phyloP scores from a whole-genome alignment of 1,140 invertebrate genomes.

The Chlorops oryzae region DNA sequence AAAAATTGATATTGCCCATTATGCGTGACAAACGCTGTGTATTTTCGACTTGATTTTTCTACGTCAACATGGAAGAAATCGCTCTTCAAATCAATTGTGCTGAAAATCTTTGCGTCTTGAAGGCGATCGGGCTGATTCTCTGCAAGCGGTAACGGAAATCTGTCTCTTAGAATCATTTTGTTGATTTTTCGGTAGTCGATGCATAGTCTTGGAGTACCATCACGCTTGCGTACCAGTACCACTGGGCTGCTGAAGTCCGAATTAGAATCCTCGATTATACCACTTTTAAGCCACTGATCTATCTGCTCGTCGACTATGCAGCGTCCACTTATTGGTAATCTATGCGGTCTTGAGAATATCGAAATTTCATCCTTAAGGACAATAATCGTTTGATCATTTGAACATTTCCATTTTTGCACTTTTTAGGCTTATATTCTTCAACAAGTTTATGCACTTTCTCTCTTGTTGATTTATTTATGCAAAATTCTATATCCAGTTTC shows the following conservation, averaged over 20 bases:
- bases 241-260: constrained; percentile 8
- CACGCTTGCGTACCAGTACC: background rate
- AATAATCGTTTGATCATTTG: constrained; percentile 15
- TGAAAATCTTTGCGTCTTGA: too few relatives aligned
- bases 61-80: too few relatives aligned
- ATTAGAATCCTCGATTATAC: constrained; percentile 18
- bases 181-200: too few relatives aligned
- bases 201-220: constrained; percentile 8
- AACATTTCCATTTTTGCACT: background rate
- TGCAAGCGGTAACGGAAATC: too few relatives aligned
- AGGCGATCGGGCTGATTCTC: too few relatives aligned
- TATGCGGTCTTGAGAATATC: constrained; percentile 27
- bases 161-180: too few relatives aligned
- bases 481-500: background rate
- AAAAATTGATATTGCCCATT: constrained; percentile 47
- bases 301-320: constrained; percentile 14
- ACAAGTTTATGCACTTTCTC: background rate
- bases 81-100: too few relatives aligned
- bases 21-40: constrained; percentile 45
- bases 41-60: too few relatives aligned
- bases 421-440: background rate
- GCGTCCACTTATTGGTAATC: constrained; percentile 13
- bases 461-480: background rate
- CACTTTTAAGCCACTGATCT: constrained; percentile 15
- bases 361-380: constrained; percentile 21